Evolutionary conservation across 2,888 invertebrate genomes (phyloP).

Genomic region (Morinoia aosen): DNA sequence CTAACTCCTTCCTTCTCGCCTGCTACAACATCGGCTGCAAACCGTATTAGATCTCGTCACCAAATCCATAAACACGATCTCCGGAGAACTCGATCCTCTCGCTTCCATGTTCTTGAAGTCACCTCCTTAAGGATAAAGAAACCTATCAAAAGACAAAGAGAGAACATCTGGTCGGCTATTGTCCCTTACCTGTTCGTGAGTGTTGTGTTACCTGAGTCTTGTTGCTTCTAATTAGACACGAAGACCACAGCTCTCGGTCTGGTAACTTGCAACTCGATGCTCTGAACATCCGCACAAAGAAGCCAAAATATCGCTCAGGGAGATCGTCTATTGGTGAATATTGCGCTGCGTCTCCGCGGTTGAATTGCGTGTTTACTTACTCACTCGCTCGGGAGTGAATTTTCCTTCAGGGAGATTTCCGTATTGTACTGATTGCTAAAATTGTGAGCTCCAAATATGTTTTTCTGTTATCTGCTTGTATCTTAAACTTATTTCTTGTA

Average conservation of each 20-base stretch:
- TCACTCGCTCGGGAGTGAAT: not conserved
- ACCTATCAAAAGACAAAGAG: conserved; percentile 45
- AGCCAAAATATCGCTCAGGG: not conserved
- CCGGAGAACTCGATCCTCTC: not conserved
- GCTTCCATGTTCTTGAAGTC: conserved; percentile 30
- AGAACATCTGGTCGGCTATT: conserved; percentile 44
- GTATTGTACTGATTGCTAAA: no score
- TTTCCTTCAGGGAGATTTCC: not conserved
- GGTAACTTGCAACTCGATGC: conserved; percentile 34
- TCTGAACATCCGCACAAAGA: not conserved
- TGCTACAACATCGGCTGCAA: not conserved
- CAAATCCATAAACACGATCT: conserved; percentile 12
- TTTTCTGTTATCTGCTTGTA: not conserved
- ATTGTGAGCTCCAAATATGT: no score
- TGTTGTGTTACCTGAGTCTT: conserved; percentile 37
- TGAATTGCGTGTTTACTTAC: not conserved
- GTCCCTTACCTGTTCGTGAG: conserved; percentile 45
- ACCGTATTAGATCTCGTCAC: not conserved
- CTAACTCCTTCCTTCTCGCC: not conserved
- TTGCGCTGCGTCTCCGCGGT: not conserved
- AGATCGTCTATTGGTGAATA: not conserved
- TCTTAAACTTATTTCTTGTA: not conserved
- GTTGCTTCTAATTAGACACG: conserved; percentile 42
- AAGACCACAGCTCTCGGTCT: not conserved
- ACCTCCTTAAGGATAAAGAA: conserved; percentile 28